Conservation (phyloP, 2,797 vertebrate genomes). For the Semaprochilodus insignis region DNA sequence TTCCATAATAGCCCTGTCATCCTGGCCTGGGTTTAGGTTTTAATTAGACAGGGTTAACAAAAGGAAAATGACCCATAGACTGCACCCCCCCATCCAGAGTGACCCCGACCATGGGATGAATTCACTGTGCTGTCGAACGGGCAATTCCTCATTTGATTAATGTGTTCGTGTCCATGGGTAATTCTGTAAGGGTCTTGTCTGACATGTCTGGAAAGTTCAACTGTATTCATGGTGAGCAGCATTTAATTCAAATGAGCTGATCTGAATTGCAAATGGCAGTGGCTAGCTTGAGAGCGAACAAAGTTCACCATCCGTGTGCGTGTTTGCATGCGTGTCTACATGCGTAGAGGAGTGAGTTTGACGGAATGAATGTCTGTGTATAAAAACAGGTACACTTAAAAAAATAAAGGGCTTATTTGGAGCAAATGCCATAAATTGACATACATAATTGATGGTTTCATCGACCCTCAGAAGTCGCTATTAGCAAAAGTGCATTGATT, state of each 20-base stretch:
- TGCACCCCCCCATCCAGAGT: constrained; percentile 57
- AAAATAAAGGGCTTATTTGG: neutral
- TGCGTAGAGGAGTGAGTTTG: neutral
- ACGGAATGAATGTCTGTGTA: constrained; percentile 2
- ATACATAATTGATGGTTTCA: neutral
- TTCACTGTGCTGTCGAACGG: constrained; percentile 65
- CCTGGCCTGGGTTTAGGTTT: constrained; percentile 63
- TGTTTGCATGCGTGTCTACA: constrained; percentile 36
- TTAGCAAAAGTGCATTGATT: neutral
- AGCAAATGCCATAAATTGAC: neutral
- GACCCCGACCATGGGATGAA: constrained; percentile 66
- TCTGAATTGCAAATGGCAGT: constrained; percentile 86
- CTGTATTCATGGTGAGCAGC: constrained; percentile 84
- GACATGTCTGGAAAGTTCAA: constrained; percentile 85
- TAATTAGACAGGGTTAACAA: constrained; percentile 81
- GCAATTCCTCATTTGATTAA: constrained; percentile 78
- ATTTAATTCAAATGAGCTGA: constrained; percentile 86
- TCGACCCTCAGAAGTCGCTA: no score
- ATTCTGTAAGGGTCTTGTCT: constrained; percentile 81
- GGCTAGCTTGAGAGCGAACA: constrained; percentile 73
- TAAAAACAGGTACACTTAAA: neutral
- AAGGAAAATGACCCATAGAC: constrained; percentile 64
- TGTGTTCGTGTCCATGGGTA: constrained; percentile 73
- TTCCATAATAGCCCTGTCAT: constrained; percentile 67
- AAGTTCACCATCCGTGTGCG: constrained; percentile 72